Evolutionary conservation across 2,113 vertebrate genomes (phyloP).

Genomic region (Ardeotis arabs): DNA sequence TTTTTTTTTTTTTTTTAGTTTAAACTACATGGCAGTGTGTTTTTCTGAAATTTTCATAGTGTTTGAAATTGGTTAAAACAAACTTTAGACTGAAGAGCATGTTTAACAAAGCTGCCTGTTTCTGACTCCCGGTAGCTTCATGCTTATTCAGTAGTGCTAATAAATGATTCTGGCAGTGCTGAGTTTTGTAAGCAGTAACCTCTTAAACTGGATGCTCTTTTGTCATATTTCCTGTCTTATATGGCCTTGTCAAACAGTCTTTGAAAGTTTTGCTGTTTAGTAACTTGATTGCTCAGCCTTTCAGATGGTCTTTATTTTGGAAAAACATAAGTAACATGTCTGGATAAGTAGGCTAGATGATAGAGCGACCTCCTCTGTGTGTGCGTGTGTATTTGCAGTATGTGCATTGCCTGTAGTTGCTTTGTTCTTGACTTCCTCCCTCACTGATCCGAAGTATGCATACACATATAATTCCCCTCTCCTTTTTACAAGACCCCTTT

Average conservation of each 20-base stretch:
- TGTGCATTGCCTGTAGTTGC: constrained; percentile 63
- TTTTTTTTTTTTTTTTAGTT: constrained; percentile 15
- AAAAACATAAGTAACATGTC: constrained; percentile 13
- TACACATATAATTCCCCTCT: constrained; percentile 76
- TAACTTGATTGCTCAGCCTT: not conserved
- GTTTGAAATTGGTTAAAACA: constrained; percentile 35
- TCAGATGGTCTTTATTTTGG: constrained; percentile 18
- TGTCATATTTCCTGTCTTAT: not conserved
- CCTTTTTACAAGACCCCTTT: constrained; percentile 94
- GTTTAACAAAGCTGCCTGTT: constrained; percentile 65
- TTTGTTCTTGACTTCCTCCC: constrained; percentile 71
- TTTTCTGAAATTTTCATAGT: constrained; percentile 40
- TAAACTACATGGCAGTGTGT: constrained; percentile 72
- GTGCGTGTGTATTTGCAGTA: constrained; percentile 17
- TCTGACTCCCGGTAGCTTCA: not conserved
- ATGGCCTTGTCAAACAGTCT: not conserved
- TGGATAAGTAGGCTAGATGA: not conserved
- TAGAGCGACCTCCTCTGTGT: not conserved
- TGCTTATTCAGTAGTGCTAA: constrained; percentile 21
- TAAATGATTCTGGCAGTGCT: not conserved
- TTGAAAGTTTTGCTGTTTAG: not conserved
- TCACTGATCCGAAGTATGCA: constrained; percentile 76
- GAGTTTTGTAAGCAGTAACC: constrained; percentile 10
- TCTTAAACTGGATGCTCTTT: not conserved
- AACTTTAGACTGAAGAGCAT: constrained; percentile 69